Evolutionary conservation across 1,140 invertebrate species (phyloP), one percentile per base, ranked within the genome.

Genomic region (Heliothis virescens): DNA sequence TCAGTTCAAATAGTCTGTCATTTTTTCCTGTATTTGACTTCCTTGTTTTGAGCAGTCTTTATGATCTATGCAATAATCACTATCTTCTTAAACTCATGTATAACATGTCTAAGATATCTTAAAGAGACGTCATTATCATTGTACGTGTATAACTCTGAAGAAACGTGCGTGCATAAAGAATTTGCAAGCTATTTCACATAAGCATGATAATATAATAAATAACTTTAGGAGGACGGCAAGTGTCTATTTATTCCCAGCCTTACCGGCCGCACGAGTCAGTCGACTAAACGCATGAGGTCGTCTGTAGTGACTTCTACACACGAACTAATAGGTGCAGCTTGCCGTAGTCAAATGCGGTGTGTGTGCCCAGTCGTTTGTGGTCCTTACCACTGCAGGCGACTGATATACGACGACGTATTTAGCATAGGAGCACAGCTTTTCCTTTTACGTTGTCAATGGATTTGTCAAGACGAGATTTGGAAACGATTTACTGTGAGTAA

Each of bases 381-480:
- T 62, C 29, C 60, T 29, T 7, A 26, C 29, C 15, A 41, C 26
- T 2, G 26, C 34, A 13, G 18, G 29, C 60, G 18, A 41, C 60
- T 62, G 60, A 21, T 34, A 62, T 41, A 2, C 15, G 60, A 62
- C 4, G 60, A 26, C 18, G 21, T 29, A 29, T 29, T 62, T 62
- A 62, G 60, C 26, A 62, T 62, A 62, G 26, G 60, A 62, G 60
- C 60, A 59, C 55, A 59, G 18, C 55, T 59, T 59, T 62, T 62
- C 60, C 60, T 62, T 62, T 62, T 62, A 62, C 60, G 60, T 62
- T 62, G 60, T 34, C 60, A 41, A 34, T 9, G 60, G 57, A 21
- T 18, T 15, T 29, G n/a, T 9, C 10, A n/a, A 11, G 60, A 62
- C 13, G 60, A 62, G 12, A 15, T 62, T 7, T 62, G 60, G 60